These are phyloP conservation scores for Pseudomyrmex concolor DNA, from an alignment of 1,140 invertebrate species.

Conservation along the genomic window DNA sequence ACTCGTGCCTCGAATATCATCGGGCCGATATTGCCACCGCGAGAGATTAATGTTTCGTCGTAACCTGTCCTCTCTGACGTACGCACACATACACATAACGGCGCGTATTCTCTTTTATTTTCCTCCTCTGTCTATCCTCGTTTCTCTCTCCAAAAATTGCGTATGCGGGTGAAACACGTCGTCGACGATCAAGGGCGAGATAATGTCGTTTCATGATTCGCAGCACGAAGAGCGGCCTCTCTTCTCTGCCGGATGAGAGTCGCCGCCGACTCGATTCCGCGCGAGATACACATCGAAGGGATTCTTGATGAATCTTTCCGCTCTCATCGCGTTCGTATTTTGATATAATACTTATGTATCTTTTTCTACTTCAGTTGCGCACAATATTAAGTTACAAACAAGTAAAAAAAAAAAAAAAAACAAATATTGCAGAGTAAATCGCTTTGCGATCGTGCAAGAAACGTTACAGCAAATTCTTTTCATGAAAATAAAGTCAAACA, in stretches of 20 bases:
- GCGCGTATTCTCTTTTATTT: slow-evolving; percentile 10
- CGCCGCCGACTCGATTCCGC: background rate
- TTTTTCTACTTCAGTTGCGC: background rate
- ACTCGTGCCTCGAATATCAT: slow-evolving; percentile 84
- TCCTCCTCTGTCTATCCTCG: background rate
- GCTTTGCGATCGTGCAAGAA: slow-evolving; percentile 1
- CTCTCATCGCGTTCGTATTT: slow-evolving; percentile 10
- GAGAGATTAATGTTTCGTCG: slow-evolving; percentile 80
- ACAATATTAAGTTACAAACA: background rate
- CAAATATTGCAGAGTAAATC: background rate
- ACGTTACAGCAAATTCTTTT: background rate
- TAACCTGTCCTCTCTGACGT: slow-evolving; percentile 42
- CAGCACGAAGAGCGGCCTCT: background rate
- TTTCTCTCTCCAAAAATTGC: slow-evolving; percentile 10
- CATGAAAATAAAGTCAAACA: too few species aligned
- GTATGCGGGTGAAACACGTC: slow-evolving; percentile 42
- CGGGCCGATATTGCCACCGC: slow-evolving; percentile 81
- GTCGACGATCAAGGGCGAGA: slow-evolving; percentile 45
- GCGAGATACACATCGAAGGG: background rate
- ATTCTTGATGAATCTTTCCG: slow-evolving; percentile 14
- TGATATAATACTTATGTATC: slow-evolving; percentile 22
- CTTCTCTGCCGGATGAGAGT: background rate
- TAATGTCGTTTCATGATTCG: slow-evolving; percentile 53
- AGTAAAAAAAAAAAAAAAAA: background rate
- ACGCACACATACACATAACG: background rate